Evolutionary conservation across 2,888 invertebrate genomes (phyloP).

Genomic region (Nemurella pictetii): DNA sequence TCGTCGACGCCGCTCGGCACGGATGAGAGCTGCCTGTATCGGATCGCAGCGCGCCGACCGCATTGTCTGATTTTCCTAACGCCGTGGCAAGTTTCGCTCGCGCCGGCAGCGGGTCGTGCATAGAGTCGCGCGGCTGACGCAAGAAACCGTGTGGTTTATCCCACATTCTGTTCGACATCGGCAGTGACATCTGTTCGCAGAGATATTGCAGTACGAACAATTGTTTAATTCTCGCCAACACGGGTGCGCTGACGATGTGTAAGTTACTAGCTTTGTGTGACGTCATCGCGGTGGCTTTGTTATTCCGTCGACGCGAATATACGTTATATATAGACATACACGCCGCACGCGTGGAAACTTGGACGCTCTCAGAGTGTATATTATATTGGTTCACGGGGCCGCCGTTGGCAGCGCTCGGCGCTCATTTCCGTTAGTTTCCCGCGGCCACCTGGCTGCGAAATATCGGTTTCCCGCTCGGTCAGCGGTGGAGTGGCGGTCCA

Average conservation of each 20-base stretch:
- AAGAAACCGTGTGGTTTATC: not conserved
- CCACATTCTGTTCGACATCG: not conserved
- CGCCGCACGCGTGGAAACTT: not conserved
- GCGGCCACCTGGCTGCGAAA: not conserved
- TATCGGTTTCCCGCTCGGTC: not conserved
- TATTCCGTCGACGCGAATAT: not conserved
- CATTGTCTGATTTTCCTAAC: not conserved
- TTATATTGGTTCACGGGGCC: not conserved
- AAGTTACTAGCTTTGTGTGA: not conserved
- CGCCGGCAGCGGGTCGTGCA: not conserved
- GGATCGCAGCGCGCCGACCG: not conserved
- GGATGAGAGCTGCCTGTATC: not conserved
- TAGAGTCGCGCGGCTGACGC: not conserved
- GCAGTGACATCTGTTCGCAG: not conserved
- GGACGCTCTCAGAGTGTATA: not conserved
- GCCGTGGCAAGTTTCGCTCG: not conserved
- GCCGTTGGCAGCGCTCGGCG: not conserved
- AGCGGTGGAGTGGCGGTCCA: not conserved
- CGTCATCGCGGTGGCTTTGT: not conserved
- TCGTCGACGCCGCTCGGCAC: not conserved
- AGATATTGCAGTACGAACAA: not conserved
- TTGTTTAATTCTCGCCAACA: not conserved
- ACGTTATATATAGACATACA: no score
- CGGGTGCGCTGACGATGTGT: not conserved
- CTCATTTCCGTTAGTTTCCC: not conserved